Percentiles rank a stretch among this genome's conserved stretches.
Evolutionary conservation across 2,888 invertebrate genomes (phyloP).

Genomic region (Pherbina coryleti): DNA sequence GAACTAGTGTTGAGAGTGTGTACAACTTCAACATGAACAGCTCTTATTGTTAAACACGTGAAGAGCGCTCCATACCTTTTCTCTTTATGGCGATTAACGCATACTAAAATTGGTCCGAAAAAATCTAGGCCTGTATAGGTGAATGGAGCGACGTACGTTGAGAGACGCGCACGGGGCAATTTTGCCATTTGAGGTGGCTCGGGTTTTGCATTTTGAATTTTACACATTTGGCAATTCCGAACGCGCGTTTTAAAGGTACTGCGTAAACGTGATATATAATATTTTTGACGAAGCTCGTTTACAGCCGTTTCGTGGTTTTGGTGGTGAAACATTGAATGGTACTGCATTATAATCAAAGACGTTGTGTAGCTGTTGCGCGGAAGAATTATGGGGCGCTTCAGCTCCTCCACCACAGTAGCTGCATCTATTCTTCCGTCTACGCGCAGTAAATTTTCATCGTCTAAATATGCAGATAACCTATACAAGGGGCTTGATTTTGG

Average conservation of each 20-base stretch:
- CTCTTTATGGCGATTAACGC: slow-evolving; percentile 34
- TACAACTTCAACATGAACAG: slow-evolving; percentile 43
- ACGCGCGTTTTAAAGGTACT: too few species aligned
- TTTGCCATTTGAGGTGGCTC: slow-evolving; percentile 42
- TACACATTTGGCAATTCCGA: slow-evolving; percentile 38
- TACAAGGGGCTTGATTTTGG: slow-evolving; percentile 32
- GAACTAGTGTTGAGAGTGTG: slow-evolving; percentile 40
- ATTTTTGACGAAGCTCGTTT: slow-evolving; percentile 24
- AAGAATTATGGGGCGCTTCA: slow-evolving; percentile 16
- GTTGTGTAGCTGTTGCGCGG: slow-evolving; percentile 2
- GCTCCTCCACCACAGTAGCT: neutral
- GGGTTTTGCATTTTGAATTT: slow-evolving; percentile 25
- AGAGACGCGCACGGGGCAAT: slow-evolving; percentile 25
- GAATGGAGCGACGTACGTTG: slow-evolving; percentile 39
- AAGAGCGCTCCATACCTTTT: slow-evolving; percentile 44
- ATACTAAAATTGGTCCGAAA: slow-evolving; percentile 41
- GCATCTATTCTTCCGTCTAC: slow-evolving; percentile 17
- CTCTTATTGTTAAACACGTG: slow-evolving; percentile 44
- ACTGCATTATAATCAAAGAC: neutral
- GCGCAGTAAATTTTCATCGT: slow-evolving; percentile 4
- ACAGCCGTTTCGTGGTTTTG: slow-evolving; percentile 33
- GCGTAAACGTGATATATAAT: neutral
- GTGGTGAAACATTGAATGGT: neutral
- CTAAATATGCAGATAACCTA: slow-evolving; percentile 1
- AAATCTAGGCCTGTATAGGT: slow-evolving; percentile 46